phyloP scores from a whole-genome alignment of 2,888 invertebrate species.

The Ormyrus rosae region DNA sequence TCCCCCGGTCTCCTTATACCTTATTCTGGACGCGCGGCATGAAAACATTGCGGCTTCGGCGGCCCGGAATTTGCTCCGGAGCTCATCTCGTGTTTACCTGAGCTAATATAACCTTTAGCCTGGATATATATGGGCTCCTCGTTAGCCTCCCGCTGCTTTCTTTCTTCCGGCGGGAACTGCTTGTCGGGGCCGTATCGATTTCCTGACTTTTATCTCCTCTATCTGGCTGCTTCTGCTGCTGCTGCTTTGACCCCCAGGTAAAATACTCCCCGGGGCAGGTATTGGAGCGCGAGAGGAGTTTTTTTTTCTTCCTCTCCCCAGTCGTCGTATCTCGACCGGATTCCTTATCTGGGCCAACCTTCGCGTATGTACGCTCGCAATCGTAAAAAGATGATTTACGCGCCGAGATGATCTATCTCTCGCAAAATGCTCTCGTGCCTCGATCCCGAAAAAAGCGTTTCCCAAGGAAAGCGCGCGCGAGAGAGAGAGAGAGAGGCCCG shows the following conservation, averaged over 20 bases:
- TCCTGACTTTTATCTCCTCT: constrained; percentile 51
- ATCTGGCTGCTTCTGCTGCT: neutral
- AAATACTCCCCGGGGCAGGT: neutral
- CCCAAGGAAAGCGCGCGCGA: no score
- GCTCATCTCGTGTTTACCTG: constrained; percentile 33
- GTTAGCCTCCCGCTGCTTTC: constrained; percentile 36
- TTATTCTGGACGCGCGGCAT: constrained; percentile 43
- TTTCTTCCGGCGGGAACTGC: neutral
- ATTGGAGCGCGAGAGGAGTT: constrained; percentile 24
- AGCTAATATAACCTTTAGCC: neutral
- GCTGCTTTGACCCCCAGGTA: neutral
- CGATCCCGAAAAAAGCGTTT: no score
- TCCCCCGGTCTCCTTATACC: no score
- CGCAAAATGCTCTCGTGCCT: neutral
- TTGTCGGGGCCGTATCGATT: constrained; percentile 38
- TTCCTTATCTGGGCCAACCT: neutral
- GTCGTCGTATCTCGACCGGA: neutral
- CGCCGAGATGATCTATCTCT: constrained; percentile 6
- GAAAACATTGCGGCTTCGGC: constrained; percentile 64
- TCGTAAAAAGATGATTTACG: no score
- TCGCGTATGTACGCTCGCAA: no score
- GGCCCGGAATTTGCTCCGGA: constrained; percentile 20
- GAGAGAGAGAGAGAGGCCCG: no score
- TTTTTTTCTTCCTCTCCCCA: neutral
- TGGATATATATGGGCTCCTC: neutral